Conservation (phyloP, 2,888 invertebrate species). For the Chirona hameri region DNA sequence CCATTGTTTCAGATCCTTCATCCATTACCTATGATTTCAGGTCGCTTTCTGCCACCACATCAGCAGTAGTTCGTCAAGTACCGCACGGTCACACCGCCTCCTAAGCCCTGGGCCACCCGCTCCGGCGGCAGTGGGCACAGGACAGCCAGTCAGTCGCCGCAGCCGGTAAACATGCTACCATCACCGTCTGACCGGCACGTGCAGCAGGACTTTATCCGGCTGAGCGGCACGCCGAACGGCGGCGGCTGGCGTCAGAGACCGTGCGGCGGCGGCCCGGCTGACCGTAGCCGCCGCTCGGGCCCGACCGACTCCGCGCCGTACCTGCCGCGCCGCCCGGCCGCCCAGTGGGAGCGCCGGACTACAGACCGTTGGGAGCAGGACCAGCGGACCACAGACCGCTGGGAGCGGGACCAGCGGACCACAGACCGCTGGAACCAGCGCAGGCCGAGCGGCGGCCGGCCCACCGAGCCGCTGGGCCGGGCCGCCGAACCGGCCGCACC, state of each 20-base stretch:
- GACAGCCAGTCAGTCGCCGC: no score
- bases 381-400: conserved; percentile 47
- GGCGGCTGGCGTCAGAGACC: neutral
- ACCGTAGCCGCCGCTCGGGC: neutral
- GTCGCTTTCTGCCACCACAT: no score
- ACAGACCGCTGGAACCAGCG: conserved; percentile 53
- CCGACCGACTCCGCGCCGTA: no score
- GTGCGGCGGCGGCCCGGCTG: neutral
- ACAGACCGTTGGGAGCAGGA: no score
- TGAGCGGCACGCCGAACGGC: neutral
- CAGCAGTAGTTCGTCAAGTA: no score
- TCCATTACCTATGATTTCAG: no score
- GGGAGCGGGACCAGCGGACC: conserved; percentile 47
- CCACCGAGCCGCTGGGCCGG: conserved; percentile 51
- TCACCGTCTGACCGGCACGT: neutral
- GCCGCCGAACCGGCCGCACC: neutral
- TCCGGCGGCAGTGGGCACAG: no score
- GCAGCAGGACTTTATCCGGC: conserved; percentile 1
- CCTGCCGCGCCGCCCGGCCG: neutral
- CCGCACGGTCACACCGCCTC: no score
- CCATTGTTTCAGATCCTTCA: no score
- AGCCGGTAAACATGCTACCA: neutral
- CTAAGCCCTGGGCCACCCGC: no score
- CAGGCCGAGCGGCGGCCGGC: conserved; percentile 45
- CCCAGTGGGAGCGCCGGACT: neutral